Evolutionary conservation across 2,888 invertebrate species (phyloP).

Genomic region (Cyrtodaria siliqua): DNA sequence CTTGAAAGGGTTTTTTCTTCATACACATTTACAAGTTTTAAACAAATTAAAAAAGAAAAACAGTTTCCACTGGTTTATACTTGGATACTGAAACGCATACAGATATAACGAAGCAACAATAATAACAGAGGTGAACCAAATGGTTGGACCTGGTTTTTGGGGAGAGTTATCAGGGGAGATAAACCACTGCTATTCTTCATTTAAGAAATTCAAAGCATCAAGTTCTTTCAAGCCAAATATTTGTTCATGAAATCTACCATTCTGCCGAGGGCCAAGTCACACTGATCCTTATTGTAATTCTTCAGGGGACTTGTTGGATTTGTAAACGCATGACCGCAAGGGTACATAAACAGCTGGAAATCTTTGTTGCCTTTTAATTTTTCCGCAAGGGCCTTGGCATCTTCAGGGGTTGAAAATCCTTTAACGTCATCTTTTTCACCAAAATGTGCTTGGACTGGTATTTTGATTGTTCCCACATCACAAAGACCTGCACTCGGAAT

Average conservation of each 20-base stretch:
- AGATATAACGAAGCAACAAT: too few species aligned
- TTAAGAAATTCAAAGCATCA: too few species aligned
- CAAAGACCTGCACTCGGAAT: constrained; percentile 73
- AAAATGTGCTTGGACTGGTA: constrained; percentile 83
- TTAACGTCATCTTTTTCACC: constrained; percentile 73
- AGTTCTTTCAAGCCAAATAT: too few species aligned
- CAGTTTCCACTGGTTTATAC: too few species aligned
- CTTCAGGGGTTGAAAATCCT: constrained; percentile 78
- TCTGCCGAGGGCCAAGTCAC: constrained; percentile 58
- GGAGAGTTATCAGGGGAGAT: too few species aligned
- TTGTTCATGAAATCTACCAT: constrained; percentile 3
- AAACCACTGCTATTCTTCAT: too few species aligned
- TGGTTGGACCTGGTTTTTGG: too few species aligned
- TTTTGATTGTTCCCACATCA: constrained; percentile 76
- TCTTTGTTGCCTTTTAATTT: constrained; percentile 63
- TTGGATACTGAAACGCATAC: too few species aligned
- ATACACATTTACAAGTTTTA: too few species aligned
- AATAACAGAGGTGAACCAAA: too few species aligned
- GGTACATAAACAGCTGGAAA: constrained; percentile 74
- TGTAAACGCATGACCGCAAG: constrained; percentile 76
- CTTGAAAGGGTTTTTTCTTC: too few species aligned
- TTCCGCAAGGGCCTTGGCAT: constrained; percentile 69
- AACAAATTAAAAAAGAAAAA: too few species aligned
- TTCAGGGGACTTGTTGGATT: constrained; percentile 59
- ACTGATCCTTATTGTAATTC: constrained; percentile 70